These are phyloP conservation scores for Chouioia cunea DNA, from an alignment of 2,888 invertebrate genomes.

Conservation along the genomic window DNA sequence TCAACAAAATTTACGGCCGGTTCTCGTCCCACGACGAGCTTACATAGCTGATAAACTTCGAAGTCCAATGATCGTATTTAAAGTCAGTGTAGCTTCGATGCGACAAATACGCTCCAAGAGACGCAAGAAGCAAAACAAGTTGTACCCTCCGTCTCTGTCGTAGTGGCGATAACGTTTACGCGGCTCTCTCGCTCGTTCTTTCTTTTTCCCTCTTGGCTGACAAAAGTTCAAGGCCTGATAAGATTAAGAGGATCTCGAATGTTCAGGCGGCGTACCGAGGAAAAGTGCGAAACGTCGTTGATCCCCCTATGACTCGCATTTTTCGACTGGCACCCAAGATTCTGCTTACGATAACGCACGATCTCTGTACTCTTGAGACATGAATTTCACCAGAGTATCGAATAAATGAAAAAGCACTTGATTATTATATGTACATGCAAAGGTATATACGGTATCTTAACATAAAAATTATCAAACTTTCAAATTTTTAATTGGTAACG, in stretches of 20 bases:
- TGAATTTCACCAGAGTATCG: no score
- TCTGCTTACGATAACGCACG: slow-evolving; percentile 38
- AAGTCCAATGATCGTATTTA: no score
- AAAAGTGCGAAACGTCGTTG: slow-evolving; percentile 52
- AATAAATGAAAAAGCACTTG: no score
- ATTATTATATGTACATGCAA: no score
- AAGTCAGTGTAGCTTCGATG: neutral
- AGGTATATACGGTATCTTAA: no score
- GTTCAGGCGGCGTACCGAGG: slow-evolving; percentile 30
- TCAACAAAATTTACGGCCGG: no score
- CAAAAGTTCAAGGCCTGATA: slow-evolving; percentile 48
- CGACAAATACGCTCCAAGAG: neutral
- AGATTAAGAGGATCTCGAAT: slow-evolving; percentile 47
- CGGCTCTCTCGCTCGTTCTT: slow-evolving; percentile 8
- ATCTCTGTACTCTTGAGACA: neutral
- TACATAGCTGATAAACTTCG: no score
- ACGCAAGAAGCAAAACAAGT: slow-evolving; percentile 5
- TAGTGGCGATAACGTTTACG: no score
- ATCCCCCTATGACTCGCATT: slow-evolving; percentile 40
- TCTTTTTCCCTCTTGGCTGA: slow-evolving; percentile 40
- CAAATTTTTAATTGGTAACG: no score
- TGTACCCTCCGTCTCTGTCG: neutral
- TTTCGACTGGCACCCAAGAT: slow-evolving; percentile 38
- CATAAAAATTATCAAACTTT: no score
- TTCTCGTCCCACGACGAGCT: no score